Percentiles rank a stretch among this genome's conserved stretches.
These are phyloP conservation scores for Xylophagus ater DNA, from an alignment of 2,888 invertebrate species.

Conservation along the genomic window DNA sequence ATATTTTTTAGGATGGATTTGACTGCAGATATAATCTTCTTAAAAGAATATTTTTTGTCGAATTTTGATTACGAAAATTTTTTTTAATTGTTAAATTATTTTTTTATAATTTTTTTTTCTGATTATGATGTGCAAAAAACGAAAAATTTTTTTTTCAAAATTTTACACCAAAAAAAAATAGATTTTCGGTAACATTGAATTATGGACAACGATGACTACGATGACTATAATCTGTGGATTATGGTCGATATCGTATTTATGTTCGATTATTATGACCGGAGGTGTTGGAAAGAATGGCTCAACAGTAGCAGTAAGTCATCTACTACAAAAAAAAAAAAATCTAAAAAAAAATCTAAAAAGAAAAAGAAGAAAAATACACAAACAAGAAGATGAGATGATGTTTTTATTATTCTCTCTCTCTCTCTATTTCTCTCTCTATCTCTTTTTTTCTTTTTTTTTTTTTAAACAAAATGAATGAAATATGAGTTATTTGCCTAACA, in stretches of 20 bases:
- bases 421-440: no score
- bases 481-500: no score
- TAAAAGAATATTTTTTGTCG: no score
- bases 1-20: no score
- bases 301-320: constrained; percentile 88
- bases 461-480: no score
- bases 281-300: constrained; percentile 99
- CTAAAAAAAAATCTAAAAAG: constrained; percentile 9
- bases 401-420: no score
- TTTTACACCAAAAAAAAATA: no score
- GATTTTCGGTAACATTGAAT: constrained; percentile 52
- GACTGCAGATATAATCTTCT: no score
- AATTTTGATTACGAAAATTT: background rate
- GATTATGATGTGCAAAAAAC: constrained; percentile 14
- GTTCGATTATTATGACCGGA: constrained; percentile 73
- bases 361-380: background rate
- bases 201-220: constrained; percentile 65
- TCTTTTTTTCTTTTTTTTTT: no score
- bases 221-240: constrained; percentile 61
- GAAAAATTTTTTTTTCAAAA: constrained; percentile 13
- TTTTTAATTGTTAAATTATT: constrained; percentile 4
- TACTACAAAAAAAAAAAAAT: constrained; percentile 9
- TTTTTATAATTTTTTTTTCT: constrained; percentile 14
- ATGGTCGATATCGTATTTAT: constrained; percentile 60
- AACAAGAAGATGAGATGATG: constrained; percentile 5